Conservation (phyloP, 2,113 vertebrate genomes). For the Hippocampus barbouri region DNA sequence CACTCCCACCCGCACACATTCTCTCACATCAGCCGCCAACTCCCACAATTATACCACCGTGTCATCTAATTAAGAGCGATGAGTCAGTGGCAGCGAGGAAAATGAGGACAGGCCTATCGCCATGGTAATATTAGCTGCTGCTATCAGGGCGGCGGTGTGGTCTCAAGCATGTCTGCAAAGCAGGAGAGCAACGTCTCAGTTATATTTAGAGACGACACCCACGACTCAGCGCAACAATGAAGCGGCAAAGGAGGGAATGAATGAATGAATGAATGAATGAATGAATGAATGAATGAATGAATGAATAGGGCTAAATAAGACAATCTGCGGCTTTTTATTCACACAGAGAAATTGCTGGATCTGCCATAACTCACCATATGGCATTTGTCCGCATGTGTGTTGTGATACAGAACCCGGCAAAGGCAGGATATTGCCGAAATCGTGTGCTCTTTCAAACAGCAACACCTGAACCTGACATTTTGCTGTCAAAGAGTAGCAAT, state of each 20-base stretch:
- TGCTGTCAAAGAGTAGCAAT: no score
- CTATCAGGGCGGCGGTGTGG: constrained; percentile 50
- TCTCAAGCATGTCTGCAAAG: constrained; percentile 52
- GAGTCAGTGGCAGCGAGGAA: constrained; percentile 51
- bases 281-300: no score
- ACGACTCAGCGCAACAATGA: not conserved
- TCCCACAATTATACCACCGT: constrained; percentile 38
- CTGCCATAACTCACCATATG: not conserved
- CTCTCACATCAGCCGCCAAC: constrained; percentile 35
- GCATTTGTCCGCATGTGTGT: not conserved
- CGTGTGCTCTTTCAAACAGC: no score
- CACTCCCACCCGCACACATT: not conserved
- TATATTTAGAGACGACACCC: constrained; percentile 58
- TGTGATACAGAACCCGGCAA: no score
- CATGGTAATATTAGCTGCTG: constrained; percentile 58
- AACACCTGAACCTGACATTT: no score
- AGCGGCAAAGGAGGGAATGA: not conserved
- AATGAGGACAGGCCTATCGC: constrained; percentile 56
- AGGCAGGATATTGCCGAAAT: no score
- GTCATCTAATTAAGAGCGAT: constrained; percentile 55
- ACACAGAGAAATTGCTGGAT: not conserved
- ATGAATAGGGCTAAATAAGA: not conserved
- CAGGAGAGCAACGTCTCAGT: constrained; percentile 47
- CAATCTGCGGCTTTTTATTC: not conserved
- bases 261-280: no score